A percentile compares a stretch with the other conserved stretches of the same genome.
Evolutionary conservation across 2,113 vertebrate genomes (phyloP).

Genomic region (Osmerus mordax): DNA sequence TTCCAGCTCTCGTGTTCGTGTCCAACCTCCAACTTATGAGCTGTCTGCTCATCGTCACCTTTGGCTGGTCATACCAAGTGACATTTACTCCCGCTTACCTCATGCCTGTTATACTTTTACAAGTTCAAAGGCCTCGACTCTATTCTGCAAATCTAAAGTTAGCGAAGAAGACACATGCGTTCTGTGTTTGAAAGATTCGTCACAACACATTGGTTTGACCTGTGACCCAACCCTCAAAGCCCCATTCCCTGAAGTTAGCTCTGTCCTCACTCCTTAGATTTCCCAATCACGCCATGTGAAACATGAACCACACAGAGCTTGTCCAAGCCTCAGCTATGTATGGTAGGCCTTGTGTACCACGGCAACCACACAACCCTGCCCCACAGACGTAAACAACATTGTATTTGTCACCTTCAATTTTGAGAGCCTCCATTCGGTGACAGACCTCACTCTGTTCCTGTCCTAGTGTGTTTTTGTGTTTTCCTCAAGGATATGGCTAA

Average conservation of each 20-base stretch:
- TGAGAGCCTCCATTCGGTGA: constrained; percentile 49
- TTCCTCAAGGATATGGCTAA: constrained; percentile 58
- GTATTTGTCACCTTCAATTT: constrained; percentile 70
- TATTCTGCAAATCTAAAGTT: constrained; percentile 17
- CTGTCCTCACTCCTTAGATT: constrained; percentile 11
- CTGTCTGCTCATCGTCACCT: constrained; percentile 54
- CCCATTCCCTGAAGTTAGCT: not conserved
- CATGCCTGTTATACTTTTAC: constrained; percentile 18
- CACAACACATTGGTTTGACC: constrained; percentile 59
- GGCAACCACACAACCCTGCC: constrained; percentile 23
- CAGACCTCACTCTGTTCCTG: constrained; percentile 62
- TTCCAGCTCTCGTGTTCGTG: not conserved
- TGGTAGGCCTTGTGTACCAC: constrained; percentile 45
- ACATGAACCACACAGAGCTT: constrained; percentile 43
- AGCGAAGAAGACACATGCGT: constrained; percentile 23
- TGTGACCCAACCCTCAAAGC: constrained; percentile 45
- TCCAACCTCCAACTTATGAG: constrained; percentile 23
- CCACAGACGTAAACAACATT: constrained; percentile 61
- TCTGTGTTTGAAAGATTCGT: constrained; percentile 65
- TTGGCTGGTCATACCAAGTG: constrained; percentile 21
- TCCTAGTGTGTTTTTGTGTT: constrained; percentile 54
- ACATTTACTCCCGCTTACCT: constrained; percentile 47
- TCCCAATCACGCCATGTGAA: constrained; percentile 58
- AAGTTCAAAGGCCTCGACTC: constrained; percentile 16
- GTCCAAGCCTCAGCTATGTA: constrained; percentile 31